Evolutionary conservation across 2,113 vertebrate species (phyloP).

Genomic region (Hepsetus odoe): DNA sequence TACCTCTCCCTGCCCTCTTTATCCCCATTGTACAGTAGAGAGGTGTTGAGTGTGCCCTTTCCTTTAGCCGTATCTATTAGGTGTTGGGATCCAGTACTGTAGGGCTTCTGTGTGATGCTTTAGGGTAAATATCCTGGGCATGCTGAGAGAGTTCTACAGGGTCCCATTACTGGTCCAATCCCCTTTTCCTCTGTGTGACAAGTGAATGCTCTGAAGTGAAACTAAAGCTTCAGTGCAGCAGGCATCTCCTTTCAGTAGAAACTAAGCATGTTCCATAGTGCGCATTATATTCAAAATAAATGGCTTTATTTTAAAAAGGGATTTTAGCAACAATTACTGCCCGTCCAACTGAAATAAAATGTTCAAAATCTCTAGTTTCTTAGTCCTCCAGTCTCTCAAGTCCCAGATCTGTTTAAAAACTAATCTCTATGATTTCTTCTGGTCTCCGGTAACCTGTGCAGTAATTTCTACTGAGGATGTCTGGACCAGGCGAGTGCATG

Average conservation of each 20-base stretch:
- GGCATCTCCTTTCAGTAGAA: constrained; percentile 68
- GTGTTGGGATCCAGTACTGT: constrained; percentile 55
- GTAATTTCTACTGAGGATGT: constrained; percentile 85
- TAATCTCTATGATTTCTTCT: background rate
- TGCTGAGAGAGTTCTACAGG: constrained; percentile 65
- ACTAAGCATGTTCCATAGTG: background rate
- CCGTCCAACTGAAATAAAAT: background rate
- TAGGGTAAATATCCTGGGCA: constrained; percentile 63
- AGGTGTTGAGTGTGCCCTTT: constrained; percentile 68
- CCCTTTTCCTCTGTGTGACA: constrained; percentile 63
- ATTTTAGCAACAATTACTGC: background rate
- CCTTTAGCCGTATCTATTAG: background rate
- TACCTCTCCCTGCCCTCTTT: constrained; percentile 19
- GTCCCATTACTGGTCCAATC: constrained; percentile 57
- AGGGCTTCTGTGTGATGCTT: constrained; percentile 55
- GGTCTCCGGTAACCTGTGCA: background rate
- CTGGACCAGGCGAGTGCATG: constrained; percentile 81
- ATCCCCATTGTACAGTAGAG: constrained; percentile 70
- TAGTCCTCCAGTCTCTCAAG: too few relatives aligned
- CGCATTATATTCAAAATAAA: background rate
- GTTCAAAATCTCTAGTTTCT: too few relatives aligned
- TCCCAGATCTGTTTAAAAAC: background rate
- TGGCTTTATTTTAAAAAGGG: too few relatives aligned
- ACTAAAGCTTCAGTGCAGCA: constrained; percentile 85
- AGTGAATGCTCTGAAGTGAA: constrained; percentile 76